These are phyloP conservation scores for Coregonus ussuriensis DNA, from an alignment of 2,797 vertebrate genomes.

Conservation along the genomic window DNA sequence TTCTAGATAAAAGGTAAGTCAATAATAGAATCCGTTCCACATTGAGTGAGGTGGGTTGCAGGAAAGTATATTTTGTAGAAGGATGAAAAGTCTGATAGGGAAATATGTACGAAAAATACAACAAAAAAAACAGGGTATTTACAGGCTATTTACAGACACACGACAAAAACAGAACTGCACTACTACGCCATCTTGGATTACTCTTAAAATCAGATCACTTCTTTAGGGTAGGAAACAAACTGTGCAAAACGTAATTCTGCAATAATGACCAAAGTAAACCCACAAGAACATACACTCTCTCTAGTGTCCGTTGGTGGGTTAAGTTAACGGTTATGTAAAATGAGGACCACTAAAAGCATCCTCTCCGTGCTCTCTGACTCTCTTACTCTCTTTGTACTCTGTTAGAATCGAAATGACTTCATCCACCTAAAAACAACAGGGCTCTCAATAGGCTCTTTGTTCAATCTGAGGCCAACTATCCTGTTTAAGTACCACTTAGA, in stretches of 20 bases:
- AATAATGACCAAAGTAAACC: neutral
- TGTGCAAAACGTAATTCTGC: neutral
- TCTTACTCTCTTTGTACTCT: neutral
- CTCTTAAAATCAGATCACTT: neutral
- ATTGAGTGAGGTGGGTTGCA: too few relatives aligned
- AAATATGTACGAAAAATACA: too few relatives aligned
- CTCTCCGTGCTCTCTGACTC: constrained; percentile 11
- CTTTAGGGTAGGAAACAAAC: neutral
- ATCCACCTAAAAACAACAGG: constrained; percentile 14
- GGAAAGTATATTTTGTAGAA: too few relatives aligned
- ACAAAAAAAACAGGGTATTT: too few relatives aligned
- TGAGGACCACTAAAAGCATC: neutral
- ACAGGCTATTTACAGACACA: too few relatives aligned
- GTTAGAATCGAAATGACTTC: constrained; percentile 8
- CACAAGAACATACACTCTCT: neutral
- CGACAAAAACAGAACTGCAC: too few relatives aligned
- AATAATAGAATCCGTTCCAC: too few relatives aligned
- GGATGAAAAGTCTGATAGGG: too few relatives aligned
- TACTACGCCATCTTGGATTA: too few relatives aligned
- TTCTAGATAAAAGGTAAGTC: too few relatives aligned
- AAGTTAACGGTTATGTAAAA: neutral
- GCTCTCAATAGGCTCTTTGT: constrained; percentile 12
- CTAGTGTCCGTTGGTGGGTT: neutral
- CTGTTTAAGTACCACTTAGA: constrained; percentile 30
- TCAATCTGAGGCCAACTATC: constrained; percentile 13